Base-by-base conservation (phyloP, 1,140 invertebrate genomes). In the Drosophila fuyamai region DNA sequence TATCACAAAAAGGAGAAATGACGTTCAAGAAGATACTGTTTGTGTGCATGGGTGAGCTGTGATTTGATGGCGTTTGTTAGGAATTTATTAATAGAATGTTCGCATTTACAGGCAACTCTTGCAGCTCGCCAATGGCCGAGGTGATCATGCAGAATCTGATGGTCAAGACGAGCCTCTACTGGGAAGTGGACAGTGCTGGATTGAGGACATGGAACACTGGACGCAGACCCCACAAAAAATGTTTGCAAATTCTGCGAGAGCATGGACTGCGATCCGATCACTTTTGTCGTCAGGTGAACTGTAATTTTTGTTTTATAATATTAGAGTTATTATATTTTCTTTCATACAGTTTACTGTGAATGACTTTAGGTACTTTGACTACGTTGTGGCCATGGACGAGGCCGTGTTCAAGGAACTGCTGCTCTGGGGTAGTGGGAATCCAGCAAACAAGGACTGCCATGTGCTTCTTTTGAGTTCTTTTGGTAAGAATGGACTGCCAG, bases 161-260 rank as follows among this genome's bases (percentile, higher is more conserved):
- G 85, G 71, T 61, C 2, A 84, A 89, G 57, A 90, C 85, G 0
- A 90, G 85, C 32, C 66, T 89, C 0, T 90, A 89, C 48, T 89
- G 85, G 85, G 81, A 90, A 18, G 48, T 89, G 23, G 85, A 89
- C n/a, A 89, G 85, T n/a, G 85, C 85, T 0, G 85, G 73, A 1
- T 10, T 89, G 8, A 79, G 85, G 8, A 56, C 66, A 1, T 89
- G 85, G 85, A 89, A 89, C 54, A 90, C 77, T 4, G 85, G 85
- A 0, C 73, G 85, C 32, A 50, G 78, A 4, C 85, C 85, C 0
- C 63, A 89, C 18, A 70, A 73, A 14, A 53, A 29, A 5, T 90
- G 85, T 14, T 41, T 76, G 7, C 66, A 61, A 12, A 62, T 72
- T 10, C 48, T 89, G 4, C 58, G 67, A 0, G 85, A 89, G 16